Conservation (phyloP, 2,888 invertebrate species). For the Rhingia rostrata region DNA sequence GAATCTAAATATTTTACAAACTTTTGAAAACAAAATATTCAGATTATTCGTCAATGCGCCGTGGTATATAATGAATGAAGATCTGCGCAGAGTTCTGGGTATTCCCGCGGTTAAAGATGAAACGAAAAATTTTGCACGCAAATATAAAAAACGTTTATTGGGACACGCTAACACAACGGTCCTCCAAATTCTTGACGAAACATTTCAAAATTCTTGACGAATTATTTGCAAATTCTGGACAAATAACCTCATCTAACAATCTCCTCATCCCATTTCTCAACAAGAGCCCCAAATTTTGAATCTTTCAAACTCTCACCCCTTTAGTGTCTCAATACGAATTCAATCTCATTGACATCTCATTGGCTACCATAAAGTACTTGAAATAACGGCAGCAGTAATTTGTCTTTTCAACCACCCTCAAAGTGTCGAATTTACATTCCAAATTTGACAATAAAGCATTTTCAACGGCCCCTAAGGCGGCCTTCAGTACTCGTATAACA, state of each 20-base stretch:
- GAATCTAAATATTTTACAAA: no score
- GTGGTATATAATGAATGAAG: no score
- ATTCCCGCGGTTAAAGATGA: no score
- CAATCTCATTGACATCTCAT: conserved; percentile 26
- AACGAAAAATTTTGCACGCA: no score
- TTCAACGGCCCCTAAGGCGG: neutral
- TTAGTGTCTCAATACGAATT: conserved; percentile 10
- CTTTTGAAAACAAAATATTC: no score
- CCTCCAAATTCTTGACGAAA: no score
- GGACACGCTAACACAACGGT: no score
- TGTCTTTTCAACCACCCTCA: conserved; percentile 57
- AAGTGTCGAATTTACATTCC: conserved; percentile 27
- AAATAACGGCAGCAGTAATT: conserved; percentile 50
- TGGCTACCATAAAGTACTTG: conserved; percentile 39
- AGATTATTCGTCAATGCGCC: no score
- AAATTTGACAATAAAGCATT: conserved; percentile 27
- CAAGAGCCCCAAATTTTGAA: conserved; percentile 9
- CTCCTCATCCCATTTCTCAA: neutral
- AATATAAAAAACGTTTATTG: no score
- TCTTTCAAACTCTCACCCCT: conserved; percentile 18
- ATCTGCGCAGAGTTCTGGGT: no score
- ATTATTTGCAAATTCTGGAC: no score
- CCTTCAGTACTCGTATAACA: conserved; percentile 8
- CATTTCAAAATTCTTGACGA: no score
- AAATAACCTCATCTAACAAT: neutral